Percentiles rank a stretch among this genome's conserved stretches.
phyloP scores from a whole-genome alignment of 1,140 invertebrate species.

The Rhysida immarginata region DNA sequence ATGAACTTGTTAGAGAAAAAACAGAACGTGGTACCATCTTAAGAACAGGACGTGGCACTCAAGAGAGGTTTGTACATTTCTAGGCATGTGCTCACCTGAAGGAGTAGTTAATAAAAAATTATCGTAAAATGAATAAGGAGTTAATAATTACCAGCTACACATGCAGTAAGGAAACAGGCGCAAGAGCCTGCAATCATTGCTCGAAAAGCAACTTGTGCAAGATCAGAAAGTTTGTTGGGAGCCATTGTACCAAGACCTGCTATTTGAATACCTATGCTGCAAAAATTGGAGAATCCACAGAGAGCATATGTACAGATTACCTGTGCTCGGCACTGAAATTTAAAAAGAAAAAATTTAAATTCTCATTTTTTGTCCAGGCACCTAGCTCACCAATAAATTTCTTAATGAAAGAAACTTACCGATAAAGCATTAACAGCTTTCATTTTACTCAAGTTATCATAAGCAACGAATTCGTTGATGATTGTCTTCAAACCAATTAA shows the following conservation, averaged over 20 bases:
- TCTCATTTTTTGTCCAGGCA: no score
- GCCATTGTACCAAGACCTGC: constrained; percentile 63
- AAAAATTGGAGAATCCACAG: constrained; percentile 90
- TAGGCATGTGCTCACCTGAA: no score
- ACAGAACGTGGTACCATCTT: no score
- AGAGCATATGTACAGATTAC: constrained; percentile 83
- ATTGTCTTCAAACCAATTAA: constrained; percentile 77
- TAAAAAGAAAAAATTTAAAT: no score
- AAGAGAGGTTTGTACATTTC: no score
- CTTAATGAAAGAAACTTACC: no score
- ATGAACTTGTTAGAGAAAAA: no score
- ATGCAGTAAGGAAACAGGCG: constrained; percentile 35
- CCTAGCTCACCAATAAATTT: no score
- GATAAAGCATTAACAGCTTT: constrained; percentile 41
- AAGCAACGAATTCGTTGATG: constrained; percentile 86
- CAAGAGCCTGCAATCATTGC: constrained; percentile 35
- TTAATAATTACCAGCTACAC: constrained; percentile 34
- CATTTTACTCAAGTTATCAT: constrained; percentile 51
- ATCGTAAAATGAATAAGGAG: no score
- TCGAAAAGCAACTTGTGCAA: constrained; percentile 26
- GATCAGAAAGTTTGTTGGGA: constrained; percentile 44
- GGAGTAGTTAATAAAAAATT: no score
- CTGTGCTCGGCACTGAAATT: constrained; percentile 45
- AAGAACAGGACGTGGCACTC: no score
- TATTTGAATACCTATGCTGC: constrained; percentile 75